phyloP scores from a whole-genome alignment of 1,140 invertebrate species.

The Hermetia illucens region DNA sequence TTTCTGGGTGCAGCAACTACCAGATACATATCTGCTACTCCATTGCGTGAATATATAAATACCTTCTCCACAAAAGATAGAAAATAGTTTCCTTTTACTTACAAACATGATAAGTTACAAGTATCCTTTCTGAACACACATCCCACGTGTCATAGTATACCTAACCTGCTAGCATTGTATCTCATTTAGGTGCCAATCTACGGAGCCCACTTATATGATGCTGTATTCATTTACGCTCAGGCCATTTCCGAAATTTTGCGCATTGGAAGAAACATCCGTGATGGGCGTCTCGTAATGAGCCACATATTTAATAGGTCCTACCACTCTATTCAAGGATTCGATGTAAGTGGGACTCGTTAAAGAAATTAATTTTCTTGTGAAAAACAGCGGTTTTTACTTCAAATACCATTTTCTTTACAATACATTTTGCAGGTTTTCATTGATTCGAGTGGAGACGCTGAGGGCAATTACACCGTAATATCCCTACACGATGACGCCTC shows the following conservation, averaged over 20 bases:
- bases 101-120: too few species aligned
- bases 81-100: too few species aligned
- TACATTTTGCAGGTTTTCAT: constrained; percentile 49
- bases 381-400: neutral
- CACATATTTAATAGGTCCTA: constrained; percentile 57
- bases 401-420: neutral
- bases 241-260: constrained; percentile 58
- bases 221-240: constrained; percentile 69
- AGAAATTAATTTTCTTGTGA: neutral
- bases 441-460: constrained; percentile 75
- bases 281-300: constrained; percentile 56
- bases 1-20: too few species aligned
- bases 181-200: constrained; percentile 58
- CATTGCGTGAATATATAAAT: too few species aligned
- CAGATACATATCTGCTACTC: too few species aligned
- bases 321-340: constrained; percentile 57
- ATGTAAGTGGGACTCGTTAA: constrained; percentile 44
- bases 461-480: constrained; percentile 80
- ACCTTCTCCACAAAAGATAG: too few species aligned
- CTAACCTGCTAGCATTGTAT: neutral
- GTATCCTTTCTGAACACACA: too few species aligned
- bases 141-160: too few species aligned
- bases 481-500: constrained; percentile 44
- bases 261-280: constrained; percentile 48
- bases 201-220: constrained; percentile 77